These are phyloP conservation scores for Lycaon pictus DNA, from an alignment of 2,113 vertebrate genomes.

Conservation along the genomic window DNA sequence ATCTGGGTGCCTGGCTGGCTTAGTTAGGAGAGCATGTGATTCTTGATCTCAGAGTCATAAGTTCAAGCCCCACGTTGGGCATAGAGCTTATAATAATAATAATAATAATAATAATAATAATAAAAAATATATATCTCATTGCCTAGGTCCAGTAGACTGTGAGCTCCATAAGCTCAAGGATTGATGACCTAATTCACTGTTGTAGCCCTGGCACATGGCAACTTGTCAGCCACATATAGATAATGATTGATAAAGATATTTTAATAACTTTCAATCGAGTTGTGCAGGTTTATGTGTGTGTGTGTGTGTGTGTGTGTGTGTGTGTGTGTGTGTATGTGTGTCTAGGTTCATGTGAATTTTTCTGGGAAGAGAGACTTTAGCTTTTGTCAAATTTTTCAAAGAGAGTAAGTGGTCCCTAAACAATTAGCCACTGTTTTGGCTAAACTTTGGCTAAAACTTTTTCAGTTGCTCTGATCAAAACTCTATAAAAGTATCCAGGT, in stretches of 20 bases:
- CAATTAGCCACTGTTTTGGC: neutral
- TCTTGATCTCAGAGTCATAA: neutral
- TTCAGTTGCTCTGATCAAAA: neutral
- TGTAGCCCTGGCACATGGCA: neutral
- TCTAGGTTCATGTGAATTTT: neutral
- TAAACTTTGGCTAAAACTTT: neutral
- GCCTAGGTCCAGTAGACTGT: neutral
- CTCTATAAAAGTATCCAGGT: neutral
- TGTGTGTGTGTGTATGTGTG: neutral
- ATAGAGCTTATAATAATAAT: neutral
- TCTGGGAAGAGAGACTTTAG: neutral
- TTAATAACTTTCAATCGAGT: neutral
- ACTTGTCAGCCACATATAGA: neutral
- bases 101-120: neutral
- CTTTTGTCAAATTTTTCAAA: neutral
- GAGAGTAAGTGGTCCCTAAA: neutral
- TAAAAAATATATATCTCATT: neutral
- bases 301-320: neutral
- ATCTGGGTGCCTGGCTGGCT: neutral
- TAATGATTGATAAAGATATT: neutral
- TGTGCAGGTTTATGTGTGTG: neutral
- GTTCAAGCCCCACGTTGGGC: neutral
- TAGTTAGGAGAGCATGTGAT: neutral
- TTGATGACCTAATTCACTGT: neutral
- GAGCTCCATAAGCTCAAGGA: neutral